Evolutionary conservation across 2,888 invertebrate species (phyloP).

Genomic region (Rhopalosiphum nymphaeae): DNA sequence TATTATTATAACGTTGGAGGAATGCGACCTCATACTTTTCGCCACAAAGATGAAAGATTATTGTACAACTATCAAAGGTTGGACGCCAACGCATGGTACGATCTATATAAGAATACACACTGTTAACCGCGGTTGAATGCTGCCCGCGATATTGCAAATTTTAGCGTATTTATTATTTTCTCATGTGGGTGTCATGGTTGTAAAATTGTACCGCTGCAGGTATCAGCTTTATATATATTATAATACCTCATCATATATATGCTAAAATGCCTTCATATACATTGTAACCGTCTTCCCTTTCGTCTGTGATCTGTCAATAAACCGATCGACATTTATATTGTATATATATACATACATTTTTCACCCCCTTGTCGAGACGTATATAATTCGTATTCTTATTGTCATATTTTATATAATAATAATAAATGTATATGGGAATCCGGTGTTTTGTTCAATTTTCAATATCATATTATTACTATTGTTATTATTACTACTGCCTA

Average conservation of each 20-base stretch:
- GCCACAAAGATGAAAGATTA: constrained; percentile 17
- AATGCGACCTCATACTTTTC: constrained; percentile 34
- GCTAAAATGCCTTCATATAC: not conserved
- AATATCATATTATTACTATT: not conserved
- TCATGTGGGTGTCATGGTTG: not conserved
- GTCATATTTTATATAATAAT: not conserved
- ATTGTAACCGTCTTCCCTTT: not conserved
- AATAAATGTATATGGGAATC: constrained; percentile 15
- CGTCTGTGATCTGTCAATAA: constrained; percentile 17
- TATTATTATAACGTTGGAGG: not conserved
- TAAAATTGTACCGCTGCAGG: not conserved
- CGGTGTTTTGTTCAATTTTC: not conserved
- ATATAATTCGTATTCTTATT: not conserved
- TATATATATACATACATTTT: not conserved
- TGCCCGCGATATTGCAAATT: not conserved
- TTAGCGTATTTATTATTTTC: constrained; percentile 11
- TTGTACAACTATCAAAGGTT: not conserved
- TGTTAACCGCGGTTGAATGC: not conserved
- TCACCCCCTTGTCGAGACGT: not conserved
- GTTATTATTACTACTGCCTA: not conserved
- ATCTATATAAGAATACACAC: not conserved
- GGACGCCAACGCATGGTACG: not conserved
- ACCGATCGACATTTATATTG: not conserved
- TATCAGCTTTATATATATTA: not conserved
- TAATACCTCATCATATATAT: not conserved